These are phyloP conservation scores for Sus scrofa DNA, from an alignment of 2,113 vertebrate genomes.

Conservation along the genomic window DNA sequence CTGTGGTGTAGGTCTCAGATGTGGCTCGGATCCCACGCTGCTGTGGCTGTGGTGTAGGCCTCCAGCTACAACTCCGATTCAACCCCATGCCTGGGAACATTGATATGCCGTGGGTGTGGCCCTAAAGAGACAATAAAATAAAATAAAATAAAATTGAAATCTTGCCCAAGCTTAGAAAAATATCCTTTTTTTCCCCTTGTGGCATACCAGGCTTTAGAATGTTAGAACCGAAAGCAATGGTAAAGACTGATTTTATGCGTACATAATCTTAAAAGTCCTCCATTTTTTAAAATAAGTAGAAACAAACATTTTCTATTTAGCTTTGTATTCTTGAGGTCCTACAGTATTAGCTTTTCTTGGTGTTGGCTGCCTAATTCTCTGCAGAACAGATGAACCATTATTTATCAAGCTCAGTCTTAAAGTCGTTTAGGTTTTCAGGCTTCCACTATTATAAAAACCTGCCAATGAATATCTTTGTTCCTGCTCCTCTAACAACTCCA, in stretches of 20 bases:
- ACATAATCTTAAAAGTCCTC: background rate
- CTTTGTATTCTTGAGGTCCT: background rate
- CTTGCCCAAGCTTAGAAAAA: background rate
- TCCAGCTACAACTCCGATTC: too few relatives aligned
- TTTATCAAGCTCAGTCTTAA: background rate
- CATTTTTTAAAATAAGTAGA: background rate
- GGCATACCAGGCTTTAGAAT: background rate
- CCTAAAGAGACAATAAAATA: too few relatives aligned
- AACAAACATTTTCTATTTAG: background rate
- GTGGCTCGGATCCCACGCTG: too few relatives aligned
- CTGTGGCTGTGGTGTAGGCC: too few relatives aligned
- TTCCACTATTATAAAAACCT: background rate
- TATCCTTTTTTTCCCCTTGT: background rate
- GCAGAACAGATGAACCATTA: background rate
- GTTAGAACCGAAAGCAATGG: background rate
- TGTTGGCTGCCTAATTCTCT: background rate
- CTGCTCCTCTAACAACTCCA: background rate
- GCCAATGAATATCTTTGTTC: background rate
- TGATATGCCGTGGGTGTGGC: too few relatives aligned
- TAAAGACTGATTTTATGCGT: background rate
- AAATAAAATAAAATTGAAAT: conserved; percentile 12
- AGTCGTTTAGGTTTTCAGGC: background rate
- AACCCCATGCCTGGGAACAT: too few relatives aligned
- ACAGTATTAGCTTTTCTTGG: background rate
- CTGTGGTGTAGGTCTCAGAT: too few relatives aligned